Conservation (phyloP, 2,888 invertebrate genomes). For the Athripsodes cinereus region DNA sequence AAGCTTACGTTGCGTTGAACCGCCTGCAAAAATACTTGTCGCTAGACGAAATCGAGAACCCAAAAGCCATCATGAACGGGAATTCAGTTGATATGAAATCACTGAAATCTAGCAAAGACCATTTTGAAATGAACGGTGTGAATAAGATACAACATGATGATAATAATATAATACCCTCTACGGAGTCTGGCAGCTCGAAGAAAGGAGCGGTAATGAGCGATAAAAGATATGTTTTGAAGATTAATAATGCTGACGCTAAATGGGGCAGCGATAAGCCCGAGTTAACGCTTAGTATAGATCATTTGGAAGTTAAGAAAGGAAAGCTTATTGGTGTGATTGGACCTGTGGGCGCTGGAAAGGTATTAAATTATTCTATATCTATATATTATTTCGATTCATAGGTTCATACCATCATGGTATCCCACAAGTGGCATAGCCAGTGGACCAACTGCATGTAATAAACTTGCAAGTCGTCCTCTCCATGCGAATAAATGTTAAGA, state of each 20-base stretch:
- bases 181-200: not conserved
- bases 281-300: slow-evolving; percentile 49
- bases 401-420: too few species aligned
- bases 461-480: too few species aligned
- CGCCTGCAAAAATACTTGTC: slow-evolving; percentile 42
- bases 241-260: slow-evolving; percentile 36
- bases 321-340: slow-evolving; percentile 66
- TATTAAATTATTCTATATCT: too few species aligned
- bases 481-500: too few species aligned
- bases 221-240: slow-evolving; percentile 11
- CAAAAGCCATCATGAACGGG: not conserved
- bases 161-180: not conserved
- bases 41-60: slow-evolving; percentile 28
- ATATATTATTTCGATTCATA: too few species aligned
- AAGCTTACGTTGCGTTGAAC: slow-evolving; percentile 45
- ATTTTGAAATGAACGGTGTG: not conserved
- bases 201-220: not conserved
- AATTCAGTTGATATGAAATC: not conserved
- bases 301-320: slow-evolving; percentile 49
- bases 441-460: too few species aligned
- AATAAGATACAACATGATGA: too few species aligned
- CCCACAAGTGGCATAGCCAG: too few species aligned
- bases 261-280: slow-evolving; percentile 49
- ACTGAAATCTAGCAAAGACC: not conserved
- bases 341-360: slow-evolving; percentile 70